phyloP scores from a whole-genome alignment of 2,113 vertebrate genomes.

The Probosciger aterrimus region DNA sequence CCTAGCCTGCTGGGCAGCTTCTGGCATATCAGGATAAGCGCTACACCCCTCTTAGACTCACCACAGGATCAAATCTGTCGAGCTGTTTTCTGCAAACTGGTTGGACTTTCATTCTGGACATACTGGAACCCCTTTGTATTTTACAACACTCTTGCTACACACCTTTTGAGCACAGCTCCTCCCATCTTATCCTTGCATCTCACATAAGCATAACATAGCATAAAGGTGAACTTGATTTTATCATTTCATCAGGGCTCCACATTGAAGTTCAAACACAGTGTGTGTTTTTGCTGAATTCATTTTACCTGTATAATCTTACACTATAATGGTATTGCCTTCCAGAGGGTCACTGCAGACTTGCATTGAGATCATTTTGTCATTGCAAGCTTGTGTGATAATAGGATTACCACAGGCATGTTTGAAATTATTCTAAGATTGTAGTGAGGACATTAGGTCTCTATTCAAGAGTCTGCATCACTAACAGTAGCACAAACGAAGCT shows the following conservation, averaged over 20 bases:
- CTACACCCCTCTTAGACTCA: not conserved
- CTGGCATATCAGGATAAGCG: not conserved
- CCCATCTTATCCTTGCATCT: not conserved
- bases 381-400: constrained; percentile 10
- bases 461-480: not conserved
- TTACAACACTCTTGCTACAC: not conserved
- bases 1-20: not conserved
- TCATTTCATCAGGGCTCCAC: not conserved
- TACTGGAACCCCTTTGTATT: not conserved
- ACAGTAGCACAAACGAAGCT: not conserved
- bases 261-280: not conserved
- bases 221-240: constrained; percentile 33
- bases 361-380: constrained; percentile 10
- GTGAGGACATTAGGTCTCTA: not conserved
- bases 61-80: not conserved
- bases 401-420: constrained; percentile 19
- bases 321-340: constrained; percentile 32
- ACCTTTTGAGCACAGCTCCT: not conserved
- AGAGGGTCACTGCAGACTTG: constrained; percentile 38
- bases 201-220: not conserved
- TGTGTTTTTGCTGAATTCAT: constrained; percentile 26
- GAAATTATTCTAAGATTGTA: constrained; percentile 33
- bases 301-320: constrained; percentile 45
- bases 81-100: not conserved
- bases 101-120: not conserved